Evolutionary conservation across 2,113 vertebrate species (phyloP).

Genomic region (Podarcis raffonei): DNA sequence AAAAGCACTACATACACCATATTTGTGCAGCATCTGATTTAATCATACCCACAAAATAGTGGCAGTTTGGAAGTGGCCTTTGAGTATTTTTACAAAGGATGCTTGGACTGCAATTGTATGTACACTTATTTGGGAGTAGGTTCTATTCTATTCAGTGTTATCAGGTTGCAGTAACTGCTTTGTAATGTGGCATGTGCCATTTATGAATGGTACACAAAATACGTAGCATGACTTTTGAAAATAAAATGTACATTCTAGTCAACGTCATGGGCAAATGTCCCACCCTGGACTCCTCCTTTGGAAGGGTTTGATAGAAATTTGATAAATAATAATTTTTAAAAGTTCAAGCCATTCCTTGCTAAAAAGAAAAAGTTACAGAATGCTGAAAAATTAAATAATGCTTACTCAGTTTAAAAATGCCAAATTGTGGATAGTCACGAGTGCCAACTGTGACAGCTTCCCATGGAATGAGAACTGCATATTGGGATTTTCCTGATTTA

Average conservation of each 20-base stretch:
- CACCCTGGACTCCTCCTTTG: no score
- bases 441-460: background rate
- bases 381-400: background rate
- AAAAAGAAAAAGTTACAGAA: background rate
- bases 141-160: background rate
- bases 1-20: no score
- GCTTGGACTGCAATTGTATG: background rate
- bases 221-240: background rate
- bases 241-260: background rate
- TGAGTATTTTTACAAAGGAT: background rate
- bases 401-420: background rate
- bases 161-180: background rate
- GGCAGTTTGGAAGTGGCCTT: background rate
- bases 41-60: no score
- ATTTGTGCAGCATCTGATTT: no score
- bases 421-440: background rate
- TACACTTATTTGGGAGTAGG: background rate
- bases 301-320: no score
- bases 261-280: background rate
- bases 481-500: background rate
- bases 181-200: slow-evolving; percentile 6
- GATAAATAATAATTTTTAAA: background rate
- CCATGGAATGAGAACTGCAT: background rate
- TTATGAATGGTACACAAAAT: background rate
- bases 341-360: background rate